A percentile compares a stretch with the other conserved stretches of the same genome.
These are phyloP conservation scores for Drosophila sechellia DNA, from an alignment of 1,140 invertebrate genomes.

Conservation along the genomic window DNA sequence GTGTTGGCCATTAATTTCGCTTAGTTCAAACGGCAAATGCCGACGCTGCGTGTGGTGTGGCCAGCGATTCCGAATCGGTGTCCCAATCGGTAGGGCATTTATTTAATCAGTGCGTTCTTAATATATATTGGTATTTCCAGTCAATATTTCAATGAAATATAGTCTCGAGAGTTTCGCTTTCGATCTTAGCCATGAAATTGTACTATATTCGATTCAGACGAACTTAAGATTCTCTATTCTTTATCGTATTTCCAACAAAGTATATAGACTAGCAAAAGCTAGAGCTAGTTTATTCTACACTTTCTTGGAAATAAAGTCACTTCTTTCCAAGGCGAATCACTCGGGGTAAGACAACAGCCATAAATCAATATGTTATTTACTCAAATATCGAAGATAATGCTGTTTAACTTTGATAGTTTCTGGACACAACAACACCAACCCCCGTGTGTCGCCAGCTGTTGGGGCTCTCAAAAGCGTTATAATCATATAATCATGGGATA, in stretches of 20 bases:
- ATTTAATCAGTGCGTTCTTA: neutral
- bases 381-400: conserved; percentile 15
- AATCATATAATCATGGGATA: conserved; percentile 53
- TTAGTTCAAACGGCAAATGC: conserved; percentile 74
- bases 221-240: no score
- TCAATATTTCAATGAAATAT: neutral
- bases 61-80: neutral
- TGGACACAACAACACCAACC: neutral
- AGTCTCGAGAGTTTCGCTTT: neutral
- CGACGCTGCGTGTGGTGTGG: conserved; percentile 70
- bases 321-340: no score
- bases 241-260: no score
- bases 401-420: conserved; percentile 29
- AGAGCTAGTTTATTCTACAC: no score
- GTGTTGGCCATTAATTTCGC: conserved; percentile 82
- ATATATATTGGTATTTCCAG: neutral
- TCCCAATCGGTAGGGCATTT: neutral
- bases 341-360: no score
- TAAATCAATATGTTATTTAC: conserved; percentile 25
- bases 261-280: no score
- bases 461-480: conserved; percentile 51
- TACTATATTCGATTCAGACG: no score
- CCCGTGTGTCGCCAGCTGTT: conserved; percentile 30
- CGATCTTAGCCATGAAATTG: no score
- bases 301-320: no score